phyloP scores from a whole-genome alignment of 2,113 vertebrate genomes.

The Pangasianodon hypophthalmus region DNA sequence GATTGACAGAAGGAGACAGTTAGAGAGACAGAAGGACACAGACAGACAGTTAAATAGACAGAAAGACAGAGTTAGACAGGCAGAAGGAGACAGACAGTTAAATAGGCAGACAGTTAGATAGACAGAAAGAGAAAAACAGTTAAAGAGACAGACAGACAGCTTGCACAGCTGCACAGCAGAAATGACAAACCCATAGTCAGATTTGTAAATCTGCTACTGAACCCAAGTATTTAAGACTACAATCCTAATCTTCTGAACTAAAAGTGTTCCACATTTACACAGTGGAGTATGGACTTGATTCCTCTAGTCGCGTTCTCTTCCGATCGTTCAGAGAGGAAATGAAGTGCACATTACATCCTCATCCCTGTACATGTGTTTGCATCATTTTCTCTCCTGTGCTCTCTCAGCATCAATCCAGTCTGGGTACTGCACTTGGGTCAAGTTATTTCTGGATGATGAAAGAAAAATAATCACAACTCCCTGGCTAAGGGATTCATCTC shows the following conservation, averaged over 20 bases:
- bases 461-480: slow-evolving; percentile 27
- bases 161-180: too few relatives aligned
- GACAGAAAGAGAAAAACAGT: neutral
- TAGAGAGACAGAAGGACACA: neutral
- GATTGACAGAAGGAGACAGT: neutral
- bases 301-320: neutral
- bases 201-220: neutral
- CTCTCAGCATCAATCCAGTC: neutral
- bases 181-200: neutral
- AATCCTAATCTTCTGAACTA: neutral
- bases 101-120: neutral
- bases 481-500: neutral
- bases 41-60: neutral
- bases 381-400: neutral
- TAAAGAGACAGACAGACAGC: neutral
- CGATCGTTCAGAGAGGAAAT: neutral
- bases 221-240: neutral
- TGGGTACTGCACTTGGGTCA: slow-evolving; percentile 17
- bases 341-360: neutral
- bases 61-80: neutral
- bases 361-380: neutral
- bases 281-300: neutral
- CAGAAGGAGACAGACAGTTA: neutral
- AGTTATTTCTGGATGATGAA: slow-evolving; percentile 30
- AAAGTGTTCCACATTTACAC: neutral